phyloP scores from a whole-genome alignment of 2,113 vertebrate genomes.

The Eulemur rufifrons region DNA sequence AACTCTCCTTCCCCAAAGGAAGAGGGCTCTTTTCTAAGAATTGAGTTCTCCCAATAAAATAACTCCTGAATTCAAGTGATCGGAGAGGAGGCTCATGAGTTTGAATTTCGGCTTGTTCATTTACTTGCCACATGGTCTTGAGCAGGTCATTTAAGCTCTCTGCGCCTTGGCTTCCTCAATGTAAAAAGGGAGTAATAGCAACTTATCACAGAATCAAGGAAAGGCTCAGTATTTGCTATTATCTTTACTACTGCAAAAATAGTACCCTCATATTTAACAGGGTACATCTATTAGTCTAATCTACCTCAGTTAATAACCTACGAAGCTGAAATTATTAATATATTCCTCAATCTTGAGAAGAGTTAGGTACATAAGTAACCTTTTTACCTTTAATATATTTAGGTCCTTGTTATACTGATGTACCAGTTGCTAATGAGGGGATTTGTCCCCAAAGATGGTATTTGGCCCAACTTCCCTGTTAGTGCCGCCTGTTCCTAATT shows the following conservation, averaged over 20 bases:
- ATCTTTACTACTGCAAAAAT: not conserved
- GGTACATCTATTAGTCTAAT: not conserved
- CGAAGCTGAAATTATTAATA: constrained; percentile 3
- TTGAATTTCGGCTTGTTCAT: not conserved
- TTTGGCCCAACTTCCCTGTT: not conserved
- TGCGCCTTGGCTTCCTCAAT: not conserved
- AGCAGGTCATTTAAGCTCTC: constrained; percentile 1
- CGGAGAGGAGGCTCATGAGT: not conserved
- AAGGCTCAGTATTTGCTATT: constrained; percentile 25
- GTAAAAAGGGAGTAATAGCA: constrained; percentile 5
- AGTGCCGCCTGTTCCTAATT: not conserved
- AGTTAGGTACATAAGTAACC: not conserved
- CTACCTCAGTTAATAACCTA: not conserved
- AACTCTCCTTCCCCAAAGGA: not conserved
- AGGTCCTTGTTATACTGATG: not conserved
- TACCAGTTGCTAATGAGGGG: not conserved
- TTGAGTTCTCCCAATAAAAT: not conserved
- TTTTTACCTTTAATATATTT: constrained; percentile 16
- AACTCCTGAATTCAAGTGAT: not conserved
- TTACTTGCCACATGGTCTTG: not conserved
- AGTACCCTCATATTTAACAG: not conserved
- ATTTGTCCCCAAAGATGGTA: not conserved
- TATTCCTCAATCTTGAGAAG: not conserved
- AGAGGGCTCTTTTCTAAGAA: not conserved
- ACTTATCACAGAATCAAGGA: constrained; percentile 12